phyloP scores from a whole-genome alignment of 2,797 vertebrate genomes.

The Cercopithecus neglectus region DNA sequence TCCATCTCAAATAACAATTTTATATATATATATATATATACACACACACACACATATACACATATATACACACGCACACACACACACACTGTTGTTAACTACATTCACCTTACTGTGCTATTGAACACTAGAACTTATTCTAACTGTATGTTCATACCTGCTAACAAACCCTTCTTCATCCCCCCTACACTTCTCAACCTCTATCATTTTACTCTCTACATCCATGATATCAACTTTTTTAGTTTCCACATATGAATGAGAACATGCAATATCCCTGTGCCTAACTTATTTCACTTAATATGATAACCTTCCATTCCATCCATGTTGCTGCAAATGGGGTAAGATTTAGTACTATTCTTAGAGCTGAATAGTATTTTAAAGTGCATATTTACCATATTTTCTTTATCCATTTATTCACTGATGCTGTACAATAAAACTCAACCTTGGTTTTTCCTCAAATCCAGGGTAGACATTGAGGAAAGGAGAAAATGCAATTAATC shows the following conservation, averaged over 20 bases:
- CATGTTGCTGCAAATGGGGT: not conserved
- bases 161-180: not conserved
- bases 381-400: not conserved
- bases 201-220: not conserved
- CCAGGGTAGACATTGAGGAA: not conserved
- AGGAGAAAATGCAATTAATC: not conserved
- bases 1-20: not conserved
- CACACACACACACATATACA: fast-evolving
- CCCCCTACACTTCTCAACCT: not conserved
- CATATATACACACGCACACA: fast-evolving
- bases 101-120: not conserved
- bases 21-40: no score
- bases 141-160: no score
- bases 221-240: not conserved
- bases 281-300: not conserved
- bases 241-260: not conserved
- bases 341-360: not conserved
- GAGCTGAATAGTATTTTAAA: not conserved
- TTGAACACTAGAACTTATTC: not conserved
- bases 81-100: not conserved
- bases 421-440: not conserved
- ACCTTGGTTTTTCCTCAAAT: not conserved
- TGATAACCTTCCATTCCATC: no score
- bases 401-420: not conserved
- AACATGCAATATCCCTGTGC: not conserved